Percentiles rank a stretch among this genome's conserved stretches.
phyloP scores from a whole-genome alignment of 1,140 invertebrate species.

The Lineus longissimus region DNA sequence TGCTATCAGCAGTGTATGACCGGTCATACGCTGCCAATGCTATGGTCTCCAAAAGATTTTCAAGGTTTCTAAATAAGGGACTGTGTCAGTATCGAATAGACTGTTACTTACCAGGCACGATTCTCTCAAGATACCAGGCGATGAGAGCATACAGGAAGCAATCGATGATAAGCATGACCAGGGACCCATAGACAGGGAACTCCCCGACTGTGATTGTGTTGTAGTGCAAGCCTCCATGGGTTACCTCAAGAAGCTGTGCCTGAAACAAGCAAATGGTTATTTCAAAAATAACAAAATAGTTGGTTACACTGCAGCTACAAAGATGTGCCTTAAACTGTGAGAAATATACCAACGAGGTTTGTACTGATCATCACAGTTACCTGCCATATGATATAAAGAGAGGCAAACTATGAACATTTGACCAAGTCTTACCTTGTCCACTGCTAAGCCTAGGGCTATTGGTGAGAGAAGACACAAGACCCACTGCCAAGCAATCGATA shows the following conservation, averaged over 20 bases:
- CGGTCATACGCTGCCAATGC: not conserved
- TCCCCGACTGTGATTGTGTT: constrained; percentile 64
- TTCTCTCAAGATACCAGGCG: constrained; percentile 62
- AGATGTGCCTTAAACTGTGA: too few species aligned
- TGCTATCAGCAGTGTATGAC: too few species aligned
- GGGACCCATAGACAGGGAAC: constrained; percentile 73
- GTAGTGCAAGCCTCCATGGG: constrained; percentile 68
- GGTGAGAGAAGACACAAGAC: constrained; percentile 74
- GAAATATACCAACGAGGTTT: too few species aligned
- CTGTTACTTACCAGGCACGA: constrained; percentile 58
- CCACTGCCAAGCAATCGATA: constrained; percentile 62
- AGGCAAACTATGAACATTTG: constrained; percentile 31
- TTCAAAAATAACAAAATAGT: too few species aligned
- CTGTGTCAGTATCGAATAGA: too few species aligned
- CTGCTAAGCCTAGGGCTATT: constrained; percentile 74
- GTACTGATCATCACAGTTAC: too few species aligned
- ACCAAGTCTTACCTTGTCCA: constrained; percentile 71
- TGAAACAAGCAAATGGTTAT: constrained; percentile 43
- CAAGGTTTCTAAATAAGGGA: not conserved
- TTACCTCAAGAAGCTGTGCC: constrained; percentile 71
- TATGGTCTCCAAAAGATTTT: not conserved
- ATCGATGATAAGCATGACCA: constrained; percentile 60
- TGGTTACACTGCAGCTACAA: too few species aligned
- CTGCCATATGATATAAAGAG: too few species aligned
- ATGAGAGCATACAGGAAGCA: constrained; percentile 54